A percentile compares a stretch with the other conserved stretches of the same genome.
Evolutionary conservation across 2,113 vertebrate species (phyloP).

Genomic region (Sarotherodon lohbergeri): DNA sequence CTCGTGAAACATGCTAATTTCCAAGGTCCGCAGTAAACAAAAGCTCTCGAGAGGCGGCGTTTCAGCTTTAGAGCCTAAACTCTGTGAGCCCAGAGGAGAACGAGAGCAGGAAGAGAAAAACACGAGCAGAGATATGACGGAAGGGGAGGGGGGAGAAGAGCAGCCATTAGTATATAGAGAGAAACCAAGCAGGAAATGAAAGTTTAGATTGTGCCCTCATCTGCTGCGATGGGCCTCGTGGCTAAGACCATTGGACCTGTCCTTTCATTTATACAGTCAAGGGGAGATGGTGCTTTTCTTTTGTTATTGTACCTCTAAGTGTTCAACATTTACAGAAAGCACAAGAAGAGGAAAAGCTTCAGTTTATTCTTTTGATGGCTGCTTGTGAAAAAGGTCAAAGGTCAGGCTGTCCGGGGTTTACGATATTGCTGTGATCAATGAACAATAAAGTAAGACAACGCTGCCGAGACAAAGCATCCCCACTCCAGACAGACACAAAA

Average conservation of each 20-base stretch:
- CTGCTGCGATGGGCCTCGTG: slow-evolving; percentile 5
- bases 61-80: slow-evolving; percentile 36
- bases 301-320: neutral
- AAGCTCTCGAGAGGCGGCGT: slow-evolving; percentile 37
- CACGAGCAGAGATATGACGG: neutral
- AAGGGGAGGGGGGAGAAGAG: slow-evolving; percentile 1
- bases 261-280: neutral
- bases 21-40: slow-evolving; percentile 49
- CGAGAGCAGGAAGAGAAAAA: neutral
- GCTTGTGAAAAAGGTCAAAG: neutral
- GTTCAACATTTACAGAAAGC: neutral
- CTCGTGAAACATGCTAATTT: slow-evolving; percentile 46
- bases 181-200: slow-evolving; percentile 51
- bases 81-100: slow-evolving; percentile 27
- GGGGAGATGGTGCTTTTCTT: neutral
- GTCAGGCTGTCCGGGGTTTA: neutral
- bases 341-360: neutral
- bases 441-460: neutral
- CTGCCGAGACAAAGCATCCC: neutral
- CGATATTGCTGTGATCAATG: neutral
- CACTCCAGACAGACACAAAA: neutral
- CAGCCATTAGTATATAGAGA: slow-evolving; percentile 27
- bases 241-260: slow-evolving; percentile 10
- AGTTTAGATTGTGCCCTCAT: slow-evolving; percentile 26
- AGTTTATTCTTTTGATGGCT: neutral